Percentiles rank a stretch among this genome's conserved stretches.
Conservation (phyloP, 30 jellyfish, hydroid and myxozoan genomes). For the Hydractinia echinata region DNA sequence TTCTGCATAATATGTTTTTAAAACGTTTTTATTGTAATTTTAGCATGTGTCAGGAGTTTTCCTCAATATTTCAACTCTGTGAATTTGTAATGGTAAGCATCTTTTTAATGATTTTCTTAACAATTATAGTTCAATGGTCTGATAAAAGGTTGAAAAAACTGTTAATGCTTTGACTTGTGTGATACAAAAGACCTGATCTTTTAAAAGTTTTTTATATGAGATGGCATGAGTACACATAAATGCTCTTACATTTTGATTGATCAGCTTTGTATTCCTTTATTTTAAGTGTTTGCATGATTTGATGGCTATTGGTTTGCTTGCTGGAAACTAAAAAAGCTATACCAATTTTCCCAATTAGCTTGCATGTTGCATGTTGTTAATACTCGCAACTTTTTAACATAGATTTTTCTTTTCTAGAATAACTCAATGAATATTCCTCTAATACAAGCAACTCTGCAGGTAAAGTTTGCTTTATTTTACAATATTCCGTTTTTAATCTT, state of each 20-base stretch:
- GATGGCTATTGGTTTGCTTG: too few relatives aligned
- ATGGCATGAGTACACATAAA: neutral
- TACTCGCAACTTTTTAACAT: neutral
- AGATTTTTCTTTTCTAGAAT: constrained; percentile 44
- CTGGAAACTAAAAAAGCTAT: too few relatives aligned
- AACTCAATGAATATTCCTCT: constrained; percentile 91
- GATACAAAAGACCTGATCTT: too few relatives aligned
- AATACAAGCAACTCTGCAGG: constrained; percentile 96
- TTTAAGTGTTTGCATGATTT: too few relatives aligned
- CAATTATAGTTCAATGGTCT: neutral
- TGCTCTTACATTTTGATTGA: too few relatives aligned
- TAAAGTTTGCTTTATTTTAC: neutral
- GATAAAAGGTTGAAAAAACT: too few relatives aligned
- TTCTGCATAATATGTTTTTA: neutral
- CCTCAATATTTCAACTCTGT: constrained; percentile 82
- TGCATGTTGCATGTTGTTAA: neutral
- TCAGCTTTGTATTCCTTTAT: too few relatives aligned
- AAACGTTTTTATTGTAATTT: constrained; percentile 16
- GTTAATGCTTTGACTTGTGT: too few relatives aligned
- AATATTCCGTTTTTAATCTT: neutral
- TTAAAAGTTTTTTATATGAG: neutral
- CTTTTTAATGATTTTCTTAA: neutral
- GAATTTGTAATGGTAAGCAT: constrained; percentile 94
- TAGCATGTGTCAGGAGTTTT: constrained; percentile 98
- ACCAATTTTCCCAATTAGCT: neutral